These are phyloP conservation scores for Celastrina argiolus DNA, from an alignment of 2,888 invertebrate genomes.

Conservation along the genomic window DNA sequence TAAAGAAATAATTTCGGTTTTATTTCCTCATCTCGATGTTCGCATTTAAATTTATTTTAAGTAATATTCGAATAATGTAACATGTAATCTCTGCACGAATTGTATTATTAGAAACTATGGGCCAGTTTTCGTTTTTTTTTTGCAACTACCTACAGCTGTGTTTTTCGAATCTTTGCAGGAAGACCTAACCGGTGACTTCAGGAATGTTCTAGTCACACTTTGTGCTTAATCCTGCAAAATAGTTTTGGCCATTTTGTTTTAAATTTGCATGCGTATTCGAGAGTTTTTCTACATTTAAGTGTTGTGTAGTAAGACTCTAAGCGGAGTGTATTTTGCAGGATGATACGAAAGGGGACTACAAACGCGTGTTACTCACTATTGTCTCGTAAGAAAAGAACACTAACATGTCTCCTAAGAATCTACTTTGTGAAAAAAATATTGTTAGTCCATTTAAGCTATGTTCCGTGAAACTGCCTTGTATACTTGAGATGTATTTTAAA, in stretches of 20 bases:
- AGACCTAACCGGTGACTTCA: slow-evolving; percentile 83
- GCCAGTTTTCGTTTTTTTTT: slow-evolving; percentile 56
- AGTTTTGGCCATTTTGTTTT: slow-evolving; percentile 31
- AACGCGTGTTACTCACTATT: slow-evolving; percentile 80
- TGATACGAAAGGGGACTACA: slow-evolving; percentile 84
- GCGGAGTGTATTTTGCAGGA: slow-evolving; percentile 74
- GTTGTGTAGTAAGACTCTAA: slow-evolving; percentile 55
- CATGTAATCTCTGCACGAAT: slow-evolving; percentile 45
- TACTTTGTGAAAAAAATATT: background rate
- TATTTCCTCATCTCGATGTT: slow-evolving; percentile 25
- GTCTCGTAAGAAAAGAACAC: slow-evolving; percentile 57
- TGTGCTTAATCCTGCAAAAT: slow-evolving; percentile 69
- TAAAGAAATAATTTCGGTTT: background rate
- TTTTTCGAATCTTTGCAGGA: slow-evolving; percentile 77
- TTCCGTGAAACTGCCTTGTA: slow-evolving; percentile 68
- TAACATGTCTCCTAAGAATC: slow-evolving; percentile 39
- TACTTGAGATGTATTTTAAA: slow-evolving; percentile 61
- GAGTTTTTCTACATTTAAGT: slow-evolving; percentile 25
- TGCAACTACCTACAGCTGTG: slow-evolving; percentile 52
- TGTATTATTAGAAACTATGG: slow-evolving; percentile 56
- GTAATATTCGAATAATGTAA: slow-evolving; percentile 34
- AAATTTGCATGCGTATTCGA: slow-evolving; percentile 28
- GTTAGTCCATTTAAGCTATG: slow-evolving; percentile 36
- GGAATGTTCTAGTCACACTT: slow-evolving; percentile 80
- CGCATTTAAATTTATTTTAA: slow-evolving; percentile 39